Conservation (phyloP, 2,797 vertebrate species). For the Eremophila alpestris region DNA sequence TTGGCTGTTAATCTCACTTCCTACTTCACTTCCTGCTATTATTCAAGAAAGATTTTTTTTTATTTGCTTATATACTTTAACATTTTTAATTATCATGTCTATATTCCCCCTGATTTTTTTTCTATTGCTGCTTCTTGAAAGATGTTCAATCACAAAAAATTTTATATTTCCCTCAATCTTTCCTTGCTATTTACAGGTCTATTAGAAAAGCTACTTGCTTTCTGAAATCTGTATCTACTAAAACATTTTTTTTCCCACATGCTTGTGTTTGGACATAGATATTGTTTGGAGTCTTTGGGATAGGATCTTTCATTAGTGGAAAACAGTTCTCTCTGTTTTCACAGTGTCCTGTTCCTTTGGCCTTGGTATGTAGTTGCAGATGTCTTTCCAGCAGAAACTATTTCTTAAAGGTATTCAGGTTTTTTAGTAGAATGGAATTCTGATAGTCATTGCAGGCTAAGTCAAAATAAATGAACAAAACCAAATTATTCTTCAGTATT, state of each 20-base stretch:
- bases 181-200: not conserved
- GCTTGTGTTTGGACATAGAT: not conserved
- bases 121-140: not conserved
- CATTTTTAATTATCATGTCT: not conserved
- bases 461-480: not conserved
- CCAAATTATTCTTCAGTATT: not conserved
- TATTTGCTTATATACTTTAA: not conserved
- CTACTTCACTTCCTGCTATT: not conserved
- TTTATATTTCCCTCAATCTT: not conserved
- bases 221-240: not conserved
- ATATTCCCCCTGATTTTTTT: not conserved
- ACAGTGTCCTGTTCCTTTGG: not conserved
- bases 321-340: not conserved
- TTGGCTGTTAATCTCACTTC: not conserved
- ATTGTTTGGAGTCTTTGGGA: not conserved
- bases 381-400: not conserved
- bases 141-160: not conserved
- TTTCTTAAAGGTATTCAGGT: not conserved
- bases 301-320: not conserved
- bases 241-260: accelerated
- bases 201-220: not conserved
- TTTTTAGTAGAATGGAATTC: not conserved
- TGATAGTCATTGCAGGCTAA: not conserved
- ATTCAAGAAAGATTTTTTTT: not conserved
- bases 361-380: not conserved